Evolutionary conservation across 2,797 vertebrate species (phyloP), one percentile per base, ranked within the genome.

Genomic region (Ptychadena robeensis): DNA sequence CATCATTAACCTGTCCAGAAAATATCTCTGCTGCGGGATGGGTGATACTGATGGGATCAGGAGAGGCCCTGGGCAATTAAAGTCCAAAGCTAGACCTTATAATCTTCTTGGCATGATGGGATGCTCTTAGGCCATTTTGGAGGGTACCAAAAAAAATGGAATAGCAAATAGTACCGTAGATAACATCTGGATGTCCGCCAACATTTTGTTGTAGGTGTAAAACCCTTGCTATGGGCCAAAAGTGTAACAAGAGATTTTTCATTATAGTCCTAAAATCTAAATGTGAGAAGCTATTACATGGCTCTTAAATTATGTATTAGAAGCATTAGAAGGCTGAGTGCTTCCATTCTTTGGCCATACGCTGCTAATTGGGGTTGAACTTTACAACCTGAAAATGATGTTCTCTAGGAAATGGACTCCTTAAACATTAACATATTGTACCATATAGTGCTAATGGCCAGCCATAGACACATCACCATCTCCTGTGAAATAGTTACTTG

Each of bases 201-300:
- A 63, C 28, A 30, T 35, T 37, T 44, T 73, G 32, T 40, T 25
- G 18, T 35, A 85, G 78, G 82, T 80, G 72, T 65, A 74, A 79
- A 79, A 48, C 27, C 67, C 48, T 61, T 35, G 68, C 44, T 64
- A 48, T 48, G 72, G 76, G 70, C 64, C 38, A 80, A 38, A 57
- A 35, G 63, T 74, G 30, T 76, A 80, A 57, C 65, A 71, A 70
- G 65, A 53, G 28, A 73, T 75, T 76, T 80, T 63, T 85, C 83
- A 80, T 85, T 81, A 71, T 76, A 53, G 65, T 75, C 73, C 82
- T 85, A 70, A 83, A 85, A 70, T 71, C 30, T 80, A 81, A 85
- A 85, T 85, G 83, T 85, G 78, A 81, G 72, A 81, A 76, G 78
- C 83, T 80, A 85, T 85, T 85, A 85, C 73, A 85, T 81, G 83